Percentiles rank a stretch among this genome's conserved stretches.
These are phyloP conservation scores for Diglossa cyanea DNA, from an alignment of 2,797 vertebrate species.

Conservation along the genomic window DNA sequence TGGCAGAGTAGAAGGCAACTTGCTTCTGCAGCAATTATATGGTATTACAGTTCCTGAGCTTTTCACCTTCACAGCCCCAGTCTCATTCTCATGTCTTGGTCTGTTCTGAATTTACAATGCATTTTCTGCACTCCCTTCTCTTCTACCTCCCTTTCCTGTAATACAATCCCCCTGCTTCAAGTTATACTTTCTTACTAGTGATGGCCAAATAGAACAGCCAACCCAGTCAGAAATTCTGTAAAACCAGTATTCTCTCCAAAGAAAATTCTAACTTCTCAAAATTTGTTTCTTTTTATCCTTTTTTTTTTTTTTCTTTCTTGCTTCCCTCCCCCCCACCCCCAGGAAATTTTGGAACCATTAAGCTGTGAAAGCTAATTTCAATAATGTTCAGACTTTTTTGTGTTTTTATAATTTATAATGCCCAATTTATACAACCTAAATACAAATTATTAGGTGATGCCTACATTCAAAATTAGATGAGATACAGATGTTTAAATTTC, in stretches of 20 bases:
- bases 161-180: not conserved
- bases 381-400: not conserved
- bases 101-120: not conserved
- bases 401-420: not conserved
- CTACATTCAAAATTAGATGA: not conserved
- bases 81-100: not conserved
- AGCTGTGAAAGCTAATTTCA: not conserved
- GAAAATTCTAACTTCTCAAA: not conserved
- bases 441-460: not conserved
- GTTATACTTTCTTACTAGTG: not conserved
- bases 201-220: not conserved
- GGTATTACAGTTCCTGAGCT: not conserved
- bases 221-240: not conserved
- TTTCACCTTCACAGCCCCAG: not conserved
- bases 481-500: not conserved
- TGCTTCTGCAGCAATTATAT: not conserved
- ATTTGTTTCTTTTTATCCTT: not conserved
- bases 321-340: too few relatives aligned
- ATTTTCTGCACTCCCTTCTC: not conserved
- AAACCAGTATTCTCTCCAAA: not conserved
- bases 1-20: not conserved
- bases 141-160: not conserved
- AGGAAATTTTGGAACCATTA: not conserved
- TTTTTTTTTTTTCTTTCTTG: not conserved
- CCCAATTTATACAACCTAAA: not conserved